A percentile compares a stretch with the other conserved stretches of the same genome.
Evolutionary conservation across 2,797 vertebrate species (phyloP).

Genomic region (Pseudopleuronectes americanus): DNA sequence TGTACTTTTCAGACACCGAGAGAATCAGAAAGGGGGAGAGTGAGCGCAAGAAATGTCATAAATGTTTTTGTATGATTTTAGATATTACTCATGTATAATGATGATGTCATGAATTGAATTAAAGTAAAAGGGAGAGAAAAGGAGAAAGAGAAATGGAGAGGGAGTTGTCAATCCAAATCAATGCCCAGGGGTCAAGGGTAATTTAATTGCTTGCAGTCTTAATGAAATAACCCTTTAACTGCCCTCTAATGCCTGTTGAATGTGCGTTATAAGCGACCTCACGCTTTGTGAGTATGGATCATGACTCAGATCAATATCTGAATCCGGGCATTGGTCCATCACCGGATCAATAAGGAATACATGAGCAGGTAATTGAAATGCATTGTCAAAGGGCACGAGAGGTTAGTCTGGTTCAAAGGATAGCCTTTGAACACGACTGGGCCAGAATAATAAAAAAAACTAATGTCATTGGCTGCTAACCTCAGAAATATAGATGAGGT

Average conservation of each 20-base stretch:
- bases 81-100: slow-evolving; percentile 31
- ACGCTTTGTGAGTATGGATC: slow-evolving; percentile 12
- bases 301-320: slow-evolving; percentile 36
- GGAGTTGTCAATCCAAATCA: background rate
- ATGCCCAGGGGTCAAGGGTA: slow-evolving; percentile 28
- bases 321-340: slow-evolving; percentile 17
- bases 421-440: slow-evolving; percentile 13
- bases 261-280: background rate
- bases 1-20: background rate
- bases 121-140: slow-evolving; percentile 9
- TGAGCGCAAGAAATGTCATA: slow-evolving; percentile 10
- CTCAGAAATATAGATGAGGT: background rate
- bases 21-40: background rate
- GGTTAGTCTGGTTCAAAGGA: slow-evolving; percentile 32
- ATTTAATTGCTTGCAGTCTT: slow-evolving; percentile 12
- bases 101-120: slow-evolving; percentile 20
- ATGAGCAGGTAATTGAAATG: slow-evolving; percentile 37
- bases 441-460: slow-evolving; percentile 33
- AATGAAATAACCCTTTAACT: slow-evolving; percentile 30
- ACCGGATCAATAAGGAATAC: slow-evolving; percentile 51
- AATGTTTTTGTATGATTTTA: slow-evolving; percentile 44
- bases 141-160: background rate
- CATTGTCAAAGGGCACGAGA: slow-evolving; percentile 3
- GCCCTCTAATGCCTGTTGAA: slow-evolving; percentile 15
- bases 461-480: slow-evolving; percentile 19